Conservation (phyloP, 2,888 invertebrate genomes). For the Rhagium mordax region DNA sequence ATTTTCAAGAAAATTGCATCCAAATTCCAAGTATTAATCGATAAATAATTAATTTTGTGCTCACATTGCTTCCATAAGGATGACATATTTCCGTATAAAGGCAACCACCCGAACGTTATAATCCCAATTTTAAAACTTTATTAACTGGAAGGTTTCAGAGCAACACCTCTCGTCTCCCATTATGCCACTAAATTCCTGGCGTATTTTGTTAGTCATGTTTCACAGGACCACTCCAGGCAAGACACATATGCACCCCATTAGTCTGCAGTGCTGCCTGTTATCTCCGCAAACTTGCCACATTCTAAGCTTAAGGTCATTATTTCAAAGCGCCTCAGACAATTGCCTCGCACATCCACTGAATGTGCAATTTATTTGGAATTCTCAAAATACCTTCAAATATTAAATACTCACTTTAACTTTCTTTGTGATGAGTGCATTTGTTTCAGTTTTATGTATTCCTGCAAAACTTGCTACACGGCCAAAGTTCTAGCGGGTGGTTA, state of each 20-base stretch:
- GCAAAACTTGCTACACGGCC: too few species aligned
- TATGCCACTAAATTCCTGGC: constrained; percentile 10
- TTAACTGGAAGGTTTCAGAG: neutral
- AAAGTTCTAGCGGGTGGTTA: too few species aligned
- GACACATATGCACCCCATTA: constrained; percentile 31
- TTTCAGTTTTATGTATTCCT: too few species aligned
- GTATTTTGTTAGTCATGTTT: constrained; percentile 1
- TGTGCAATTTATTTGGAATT: neutral
- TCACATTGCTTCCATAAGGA: too few species aligned
- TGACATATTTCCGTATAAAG: neutral
- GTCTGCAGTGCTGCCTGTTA: constrained; percentile 19
- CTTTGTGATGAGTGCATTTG: neutral
- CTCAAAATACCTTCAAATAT: neutral
- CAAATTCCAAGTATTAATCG: too few species aligned
- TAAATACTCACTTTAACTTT: neutral
- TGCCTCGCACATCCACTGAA: neutral
- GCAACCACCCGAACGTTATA: neutral
- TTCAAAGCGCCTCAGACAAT: neutral
- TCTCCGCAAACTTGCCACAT: constrained; percentile 16
- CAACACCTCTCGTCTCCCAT: neutral
- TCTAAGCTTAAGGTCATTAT: constrained; percentile 18
- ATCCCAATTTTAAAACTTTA: neutral
- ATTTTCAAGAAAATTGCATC: too few species aligned
- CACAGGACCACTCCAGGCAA: constrained; percentile 7
- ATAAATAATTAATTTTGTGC: too few species aligned